Conservation (phyloP, 1,140 invertebrate genomes). For the Aphis gossypii region DNA sequence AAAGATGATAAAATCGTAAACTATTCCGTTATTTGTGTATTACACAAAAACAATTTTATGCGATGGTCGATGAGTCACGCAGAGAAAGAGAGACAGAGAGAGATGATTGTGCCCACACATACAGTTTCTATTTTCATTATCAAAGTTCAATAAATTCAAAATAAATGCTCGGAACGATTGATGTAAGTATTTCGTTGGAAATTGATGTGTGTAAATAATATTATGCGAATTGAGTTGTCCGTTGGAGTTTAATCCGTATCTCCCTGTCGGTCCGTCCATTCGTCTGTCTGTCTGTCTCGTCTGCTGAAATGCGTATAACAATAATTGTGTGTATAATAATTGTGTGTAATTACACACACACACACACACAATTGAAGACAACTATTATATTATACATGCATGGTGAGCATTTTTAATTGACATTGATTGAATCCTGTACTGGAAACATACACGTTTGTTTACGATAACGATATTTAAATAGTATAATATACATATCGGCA, state of each 20-base stretch:
- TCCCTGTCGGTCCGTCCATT: background rate
- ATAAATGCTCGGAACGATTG: too few species aligned
- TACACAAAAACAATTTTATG: too few species aligned
- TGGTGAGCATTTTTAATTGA: slow-evolving; percentile 10
- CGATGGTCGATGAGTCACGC: too few species aligned
- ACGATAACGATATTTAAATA: background rate
- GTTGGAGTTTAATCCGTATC: background rate
- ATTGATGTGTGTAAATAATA: background rate
- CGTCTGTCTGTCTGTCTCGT: background rate
- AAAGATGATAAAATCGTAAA: too few species aligned
- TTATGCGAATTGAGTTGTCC: background rate
- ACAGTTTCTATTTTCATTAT: too few species aligned
- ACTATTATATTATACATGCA: background rate
- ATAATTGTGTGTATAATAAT: background rate
- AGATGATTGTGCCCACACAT: too few species aligned
- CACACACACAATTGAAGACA: background rate
- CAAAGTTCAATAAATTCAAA: too few species aligned
- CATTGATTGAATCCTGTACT: background rate
- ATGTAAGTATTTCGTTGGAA: background rate
- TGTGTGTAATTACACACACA: background rate
- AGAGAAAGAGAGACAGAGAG: too few species aligned
- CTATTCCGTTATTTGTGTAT: too few species aligned
- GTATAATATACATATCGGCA: background rate
- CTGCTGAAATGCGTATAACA: background rate
- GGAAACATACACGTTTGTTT: background rate